Conservation (phyloP, 2,113 vertebrate species). For the Aramus guarauna region DNA sequence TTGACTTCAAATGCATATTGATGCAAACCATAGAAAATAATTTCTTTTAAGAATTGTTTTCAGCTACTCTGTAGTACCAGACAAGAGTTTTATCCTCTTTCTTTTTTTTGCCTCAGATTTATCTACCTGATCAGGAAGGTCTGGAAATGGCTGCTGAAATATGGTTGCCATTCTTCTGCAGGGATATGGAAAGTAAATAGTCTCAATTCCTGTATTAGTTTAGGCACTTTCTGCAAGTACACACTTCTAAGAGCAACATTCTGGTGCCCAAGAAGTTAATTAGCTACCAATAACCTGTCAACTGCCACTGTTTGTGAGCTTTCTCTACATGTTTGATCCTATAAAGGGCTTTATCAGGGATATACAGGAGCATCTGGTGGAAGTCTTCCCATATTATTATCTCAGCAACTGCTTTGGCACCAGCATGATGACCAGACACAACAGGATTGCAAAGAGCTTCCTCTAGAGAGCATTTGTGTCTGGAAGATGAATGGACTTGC, state of each 20-base stretch:
- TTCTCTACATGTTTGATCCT: conserved; percentile 81
- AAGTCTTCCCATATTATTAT: conserved; percentile 86
- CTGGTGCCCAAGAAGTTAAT: conserved; percentile 83
- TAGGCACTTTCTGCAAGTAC: conserved; percentile 79
- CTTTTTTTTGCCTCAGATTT: conserved; percentile 77
- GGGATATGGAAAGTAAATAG: conserved; percentile 85
- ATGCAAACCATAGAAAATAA: neutral
- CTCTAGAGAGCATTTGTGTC: neutral
- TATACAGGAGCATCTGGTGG: conserved; percentile 89
- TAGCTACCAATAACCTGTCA: conserved; percentile 77
- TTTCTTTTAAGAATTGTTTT: neutral
- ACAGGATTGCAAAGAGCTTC: neutral
- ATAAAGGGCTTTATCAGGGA: conserved; percentile 81
- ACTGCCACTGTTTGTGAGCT: conserved; percentile 74
- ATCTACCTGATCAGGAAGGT: conserved; percentile 75
- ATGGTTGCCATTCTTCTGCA: conserved; percentile 84
- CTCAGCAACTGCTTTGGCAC: conserved; percentile 86
- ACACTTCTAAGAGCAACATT: conserved; percentile 76
- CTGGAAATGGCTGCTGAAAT: conserved; percentile 82
- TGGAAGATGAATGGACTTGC: neutral
- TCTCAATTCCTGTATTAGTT: conserved; percentile 75
- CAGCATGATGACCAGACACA: conserved; percentile 58
- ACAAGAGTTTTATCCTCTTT: neutral
- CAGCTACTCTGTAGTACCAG: neutral
- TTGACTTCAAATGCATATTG: neutral